These are phyloP conservation scores for Agapornis roseicollis DNA, from an alignment of 2,113 vertebrate genomes.

Conservation along the genomic window DNA sequence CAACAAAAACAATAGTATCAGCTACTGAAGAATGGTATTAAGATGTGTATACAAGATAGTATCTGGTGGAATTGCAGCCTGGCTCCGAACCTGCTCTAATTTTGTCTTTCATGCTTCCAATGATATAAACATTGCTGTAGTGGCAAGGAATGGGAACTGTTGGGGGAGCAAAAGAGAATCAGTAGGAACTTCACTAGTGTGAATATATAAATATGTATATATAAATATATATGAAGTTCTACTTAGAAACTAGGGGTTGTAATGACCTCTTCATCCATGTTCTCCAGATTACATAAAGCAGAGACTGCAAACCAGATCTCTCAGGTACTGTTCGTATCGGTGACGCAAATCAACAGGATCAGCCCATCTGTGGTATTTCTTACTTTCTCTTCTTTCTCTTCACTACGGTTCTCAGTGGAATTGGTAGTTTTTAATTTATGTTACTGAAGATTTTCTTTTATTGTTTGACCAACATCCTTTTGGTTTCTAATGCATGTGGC, in stretches of 20 bases:
- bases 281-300: not conserved
- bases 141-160: not conserved
- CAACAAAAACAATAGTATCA: not conserved
- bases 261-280: not conserved
- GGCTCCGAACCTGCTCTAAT: not conserved
- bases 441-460: not conserved
- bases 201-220: not conserved
- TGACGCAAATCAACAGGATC: not conserved
- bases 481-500: accelerated
- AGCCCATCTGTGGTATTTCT: not conserved
- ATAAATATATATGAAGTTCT: not conserved
- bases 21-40: not conserved
- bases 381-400: not conserved
- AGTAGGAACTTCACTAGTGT: not conserved
- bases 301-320: not conserved
- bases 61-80: not conserved
- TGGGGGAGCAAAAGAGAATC: not conserved
- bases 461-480: not conserved
- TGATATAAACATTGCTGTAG: not conserved
- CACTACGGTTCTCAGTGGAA: not conserved
- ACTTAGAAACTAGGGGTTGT: not conserved
- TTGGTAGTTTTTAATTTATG: not conserved
- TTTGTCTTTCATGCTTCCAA: not conserved
- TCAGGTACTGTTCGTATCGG: not conserved
- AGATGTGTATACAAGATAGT: not conserved